Conservation (phyloP, 1,140 invertebrate species). For the Caenorhabditis elegans region DNA sequence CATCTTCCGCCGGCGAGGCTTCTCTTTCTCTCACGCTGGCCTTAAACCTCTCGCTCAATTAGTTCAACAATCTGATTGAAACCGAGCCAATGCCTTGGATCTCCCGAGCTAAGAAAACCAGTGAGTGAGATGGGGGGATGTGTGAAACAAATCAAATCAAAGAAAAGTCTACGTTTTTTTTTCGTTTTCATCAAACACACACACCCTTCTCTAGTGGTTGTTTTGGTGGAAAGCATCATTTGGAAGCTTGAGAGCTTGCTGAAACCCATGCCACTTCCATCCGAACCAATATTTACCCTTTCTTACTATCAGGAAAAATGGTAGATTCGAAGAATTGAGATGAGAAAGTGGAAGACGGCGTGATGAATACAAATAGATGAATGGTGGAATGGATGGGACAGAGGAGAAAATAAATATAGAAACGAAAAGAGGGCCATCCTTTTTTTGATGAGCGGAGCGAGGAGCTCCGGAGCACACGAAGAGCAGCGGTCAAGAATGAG, state of each 20-base stretch:
- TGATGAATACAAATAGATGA: neutral
- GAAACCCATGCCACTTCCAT: neutral
- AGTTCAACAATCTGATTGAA: slow-evolving; percentile 26
- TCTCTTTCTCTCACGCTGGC: neutral
- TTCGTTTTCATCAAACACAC: neutral
- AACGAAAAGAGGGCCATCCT: neutral
- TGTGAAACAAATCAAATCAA: slow-evolving; percentile 32
- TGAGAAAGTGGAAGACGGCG: neutral
- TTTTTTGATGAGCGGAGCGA: no score
- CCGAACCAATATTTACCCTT: neutral
- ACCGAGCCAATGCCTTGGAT: neutral
- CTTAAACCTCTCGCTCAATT: slow-evolving; percentile 21
- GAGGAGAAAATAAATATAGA: slow-evolving; percentile 21
- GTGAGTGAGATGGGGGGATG: neutral
- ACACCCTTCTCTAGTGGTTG: neutral
- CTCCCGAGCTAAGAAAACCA: neutral
- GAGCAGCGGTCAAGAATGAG: neutral
- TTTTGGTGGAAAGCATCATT: neutral
- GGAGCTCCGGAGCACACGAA: neutral
- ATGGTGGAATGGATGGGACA: no score
- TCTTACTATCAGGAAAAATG: neutral
- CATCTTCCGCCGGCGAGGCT: neutral
- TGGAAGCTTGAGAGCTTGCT: neutral
- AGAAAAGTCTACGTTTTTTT: neutral
- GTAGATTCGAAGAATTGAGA: neutral